Evolutionary conservation across 2,113 vertebrate species (phyloP).

Genomic region (Lasiurus borealis): DNA sequence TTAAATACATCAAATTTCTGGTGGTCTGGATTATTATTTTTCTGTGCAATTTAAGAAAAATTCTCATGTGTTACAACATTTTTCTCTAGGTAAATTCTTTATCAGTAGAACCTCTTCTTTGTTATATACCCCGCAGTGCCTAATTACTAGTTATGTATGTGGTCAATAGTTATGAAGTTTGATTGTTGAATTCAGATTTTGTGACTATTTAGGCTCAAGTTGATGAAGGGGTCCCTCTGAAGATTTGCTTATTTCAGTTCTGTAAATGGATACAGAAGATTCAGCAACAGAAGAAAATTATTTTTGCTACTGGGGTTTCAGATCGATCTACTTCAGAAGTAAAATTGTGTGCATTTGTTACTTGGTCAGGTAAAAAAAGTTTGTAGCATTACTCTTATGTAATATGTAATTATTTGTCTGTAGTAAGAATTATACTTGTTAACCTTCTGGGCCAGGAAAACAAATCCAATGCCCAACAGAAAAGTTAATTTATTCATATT

Average conservation of each 20-base stretch:
- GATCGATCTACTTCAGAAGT: constrained; percentile 73
- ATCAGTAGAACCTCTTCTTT: constrained; percentile 28
- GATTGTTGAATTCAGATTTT: neutral
- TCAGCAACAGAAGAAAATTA: constrained; percentile 90
- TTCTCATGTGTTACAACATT: neutral
- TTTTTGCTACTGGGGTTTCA: constrained; percentile 82
- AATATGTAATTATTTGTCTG: constrained; percentile 22
- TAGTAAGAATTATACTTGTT: constrained; percentile 56
- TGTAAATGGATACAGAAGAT: constrained; percentile 93
- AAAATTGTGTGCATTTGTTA: constrained; percentile 93
- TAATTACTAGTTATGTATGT: constrained; percentile 11
- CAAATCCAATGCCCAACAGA: constrained; percentile 33
- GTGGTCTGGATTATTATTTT: neutral
- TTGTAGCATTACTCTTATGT: neutral
- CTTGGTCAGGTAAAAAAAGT: constrained; percentile 94
- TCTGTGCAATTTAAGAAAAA: neutral
- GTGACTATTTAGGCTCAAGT: constrained; percentile 90
- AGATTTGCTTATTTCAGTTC: constrained; percentile 95
- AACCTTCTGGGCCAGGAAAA: constrained; percentile 15
- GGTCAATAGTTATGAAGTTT: neutral
- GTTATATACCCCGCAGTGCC: neutral
- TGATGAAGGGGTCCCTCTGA: constrained; percentile 93
- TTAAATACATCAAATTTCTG: constrained; percentile 36
- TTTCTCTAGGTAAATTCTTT: constrained; percentile 39
- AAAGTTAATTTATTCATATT: constrained; percentile 23